Conservation (phyloP, 92 coral and sea anemone species). For the Porites cylindrica region DNA sequence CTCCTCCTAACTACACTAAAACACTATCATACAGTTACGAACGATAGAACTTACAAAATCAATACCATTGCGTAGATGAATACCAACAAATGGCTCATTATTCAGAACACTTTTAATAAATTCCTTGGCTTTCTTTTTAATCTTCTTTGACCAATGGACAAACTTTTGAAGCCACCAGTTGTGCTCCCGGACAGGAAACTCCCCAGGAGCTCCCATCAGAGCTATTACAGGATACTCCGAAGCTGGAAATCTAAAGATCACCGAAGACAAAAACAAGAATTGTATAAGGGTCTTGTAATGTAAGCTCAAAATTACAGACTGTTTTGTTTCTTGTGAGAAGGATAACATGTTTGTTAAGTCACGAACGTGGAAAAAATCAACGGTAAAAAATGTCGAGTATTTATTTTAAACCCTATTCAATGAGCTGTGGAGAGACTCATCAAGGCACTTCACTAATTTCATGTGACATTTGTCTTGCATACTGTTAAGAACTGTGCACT, state of each 20-base stretch:
- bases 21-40: not conserved
- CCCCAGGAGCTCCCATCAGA: constrained; percentile 95
- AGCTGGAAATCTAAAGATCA: constrained; percentile 73
- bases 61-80: constrained; percentile 94
- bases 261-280: not conserved
- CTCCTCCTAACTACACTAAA: no score
- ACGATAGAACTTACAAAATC: constrained; percentile 84
- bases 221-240: constrained; percentile 90
- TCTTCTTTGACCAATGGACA: constrained; percentile 84
- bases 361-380: no score
- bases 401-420: no score
- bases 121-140: constrained; percentile 79
- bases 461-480: no score
- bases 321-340: no score
- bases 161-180: constrained; percentile 89
- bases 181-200: constrained; percentile 82
- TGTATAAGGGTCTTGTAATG: no score
- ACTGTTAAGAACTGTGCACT: no score
- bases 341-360: no score
- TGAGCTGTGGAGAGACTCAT: no score
- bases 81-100: constrained; percentile 93
- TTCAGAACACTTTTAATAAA: constrained; percentile 75
- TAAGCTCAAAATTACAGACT: no score
- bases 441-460: no score
- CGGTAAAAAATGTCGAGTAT: no score